Base-by-base conservation (phyloP, 2,797 vertebrate genomes). In the Pangasius sanitwongsei region DNA sequence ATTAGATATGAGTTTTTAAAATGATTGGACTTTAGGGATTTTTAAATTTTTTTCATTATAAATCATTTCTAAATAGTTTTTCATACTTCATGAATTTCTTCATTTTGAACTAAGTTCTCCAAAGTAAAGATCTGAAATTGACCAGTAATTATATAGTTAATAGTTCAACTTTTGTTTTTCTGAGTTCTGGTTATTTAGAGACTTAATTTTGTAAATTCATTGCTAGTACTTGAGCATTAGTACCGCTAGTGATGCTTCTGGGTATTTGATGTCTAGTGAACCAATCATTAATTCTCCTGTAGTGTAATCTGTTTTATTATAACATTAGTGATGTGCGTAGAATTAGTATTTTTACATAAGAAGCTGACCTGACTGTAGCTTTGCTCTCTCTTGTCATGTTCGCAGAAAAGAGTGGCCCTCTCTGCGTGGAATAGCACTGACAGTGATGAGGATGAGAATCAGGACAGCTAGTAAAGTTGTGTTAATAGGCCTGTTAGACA, bases 361-460 rank as follows among this genome's bases (percentile, higher is more conserved):
- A 65, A 65, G 86, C 86, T 87, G 44, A 65, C 63, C 93, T 95
- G 92, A 89, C 92, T 93, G 93, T 90, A 95, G 95, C 85, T 93
- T 93, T 94, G 91, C 95, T 94, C 86, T 95, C 94, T 96, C 93
- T 97, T 97, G 94, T 96, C 97, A 95, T 96, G 96, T 98, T 97
- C 95, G 93, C 98, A 98, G 98, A 97, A 96, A 96, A 97, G 95
- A 92, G 93, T 96, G 96, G 94, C 92, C 95, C 94, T 94, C 96
- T 96, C 94, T 95, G 95, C 96, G 92, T 95, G 97, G 96, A 94
- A 92, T 96, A 92, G 94, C 94, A 93, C 93, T 96, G 96, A 92
- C 95, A 95, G 91, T 95, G 96, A 94, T 93, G 95, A 95, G 93
- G 95, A 94, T 93, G 95, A 95, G 94, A 96, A 97, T 94, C 95